Evolutionary conservation across 2,888 invertebrate genomes (phyloP), one percentile per base, ranked within the genome.

Genomic region (Zaprionus bogoriensis): DNA sequence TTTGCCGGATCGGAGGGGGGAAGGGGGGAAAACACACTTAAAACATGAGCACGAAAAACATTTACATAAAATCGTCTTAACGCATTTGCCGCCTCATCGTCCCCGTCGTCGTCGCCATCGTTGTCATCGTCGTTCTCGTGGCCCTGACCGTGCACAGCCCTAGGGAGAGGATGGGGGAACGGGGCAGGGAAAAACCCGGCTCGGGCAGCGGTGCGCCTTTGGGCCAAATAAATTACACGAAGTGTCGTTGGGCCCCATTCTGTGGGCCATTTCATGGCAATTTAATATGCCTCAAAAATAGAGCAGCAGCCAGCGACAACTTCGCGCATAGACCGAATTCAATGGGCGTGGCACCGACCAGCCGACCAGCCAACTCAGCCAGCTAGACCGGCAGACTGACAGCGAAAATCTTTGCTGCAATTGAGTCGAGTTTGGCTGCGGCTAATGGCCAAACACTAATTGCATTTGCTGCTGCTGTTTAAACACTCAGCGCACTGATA

Each of bases 11-110:
- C 58, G 70, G 64, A 63, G 59, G 54, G 64, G 67, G 68, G 78
- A 36, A 82, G 60, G 59, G 54, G 64, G 67, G 68, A 82, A 36
- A 82, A 87, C 82, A 87, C 82, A 87, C 87, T 82, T 87, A 82
- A 82, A 82, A 87, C 87, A 82, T 87, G 79, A 82, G 82, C 82
- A 82, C 83, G 82, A 82, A 82, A 82, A 87, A 82, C 82, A 82
- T 82, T 82, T 87, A 87, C 87, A 82, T 82, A 82, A 82, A 87
- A 82, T 82, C 86, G 87, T 87, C 82, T 82, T 82, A 82, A 82
- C 87, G 82, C 86, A 87, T 82, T 82, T 82, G 76, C 82, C 74
- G 83, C 82, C 80, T 82, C 81, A 77, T 74, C 85, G 85, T 86
- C 73, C 48, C 41, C 71, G 53, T 36, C 44, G 44, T 57, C 47